Conservation (phyloP, 2,797 vertebrate species). For the Emydoidea blandingii region DNA sequence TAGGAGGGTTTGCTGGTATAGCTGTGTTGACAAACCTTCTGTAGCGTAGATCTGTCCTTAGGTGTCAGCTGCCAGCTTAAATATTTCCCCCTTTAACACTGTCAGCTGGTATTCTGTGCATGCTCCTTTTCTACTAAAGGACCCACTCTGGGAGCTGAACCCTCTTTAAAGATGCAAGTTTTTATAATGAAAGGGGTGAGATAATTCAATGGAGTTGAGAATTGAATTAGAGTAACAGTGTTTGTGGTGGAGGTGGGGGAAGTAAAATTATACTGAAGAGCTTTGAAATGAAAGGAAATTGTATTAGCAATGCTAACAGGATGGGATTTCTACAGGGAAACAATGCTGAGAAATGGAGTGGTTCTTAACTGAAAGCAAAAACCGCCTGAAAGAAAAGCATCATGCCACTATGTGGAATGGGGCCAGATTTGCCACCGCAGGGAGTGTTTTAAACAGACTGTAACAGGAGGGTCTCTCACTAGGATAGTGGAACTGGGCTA, state of each 20-base stretch:
- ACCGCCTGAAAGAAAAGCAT: background rate
- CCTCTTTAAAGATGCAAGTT: background rate
- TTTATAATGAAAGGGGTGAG: slow-evolving; percentile 11
- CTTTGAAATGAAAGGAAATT: background rate
- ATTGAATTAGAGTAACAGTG: slow-evolving; percentile 26
- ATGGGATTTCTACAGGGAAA: background rate
- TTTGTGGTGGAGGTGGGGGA: background rate
- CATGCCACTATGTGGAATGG: accelerated
- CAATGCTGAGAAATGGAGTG: background rate
- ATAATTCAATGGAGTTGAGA: background rate
- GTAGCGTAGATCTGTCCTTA: background rate
- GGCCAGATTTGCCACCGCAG: background rate
- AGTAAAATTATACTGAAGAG: slow-evolving; percentile 21
- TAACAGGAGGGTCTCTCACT: background rate
- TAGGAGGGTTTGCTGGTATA: background rate
- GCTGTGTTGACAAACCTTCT: background rate
- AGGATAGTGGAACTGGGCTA: background rate
- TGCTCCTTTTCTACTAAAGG: background rate
- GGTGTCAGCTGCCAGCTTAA: background rate
- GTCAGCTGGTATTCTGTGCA: background rate
- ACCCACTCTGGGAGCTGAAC: background rate
- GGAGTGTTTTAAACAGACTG: accelerated
- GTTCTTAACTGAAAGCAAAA: background rate
- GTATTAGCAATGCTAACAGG: background rate
- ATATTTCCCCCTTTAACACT: background rate